Evolutionary conservation across 2,888 invertebrate species (phyloP).

Genomic region (Apocheima hispidaria): DNA sequence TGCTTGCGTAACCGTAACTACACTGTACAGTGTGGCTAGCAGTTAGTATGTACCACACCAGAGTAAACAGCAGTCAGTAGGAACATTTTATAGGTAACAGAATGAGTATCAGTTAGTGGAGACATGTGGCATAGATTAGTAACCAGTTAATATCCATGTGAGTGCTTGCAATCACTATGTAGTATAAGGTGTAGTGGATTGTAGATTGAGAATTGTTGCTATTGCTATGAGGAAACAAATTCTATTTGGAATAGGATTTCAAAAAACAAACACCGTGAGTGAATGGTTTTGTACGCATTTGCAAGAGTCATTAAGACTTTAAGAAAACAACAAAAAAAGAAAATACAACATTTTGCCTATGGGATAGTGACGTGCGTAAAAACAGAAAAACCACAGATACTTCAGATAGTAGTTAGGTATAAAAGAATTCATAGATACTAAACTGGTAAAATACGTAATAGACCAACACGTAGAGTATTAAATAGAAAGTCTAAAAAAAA

Average conservation of each 20-base stretch:
- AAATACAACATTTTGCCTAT: background rate
- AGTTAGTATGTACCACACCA: background rate
- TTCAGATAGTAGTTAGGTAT: background rate
- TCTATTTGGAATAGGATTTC: no score
- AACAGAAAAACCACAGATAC: background rate
- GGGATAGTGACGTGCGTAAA: background rate
- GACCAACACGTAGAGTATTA: slow-evolving; percentile 67
- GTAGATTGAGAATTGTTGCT: slow-evolving; percentile 30
- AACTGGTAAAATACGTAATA: slow-evolving; percentile 57
- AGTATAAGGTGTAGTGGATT: slow-evolving; percentile 37
- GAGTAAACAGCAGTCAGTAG: slow-evolving; percentile 3
- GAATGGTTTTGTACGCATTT: no score
- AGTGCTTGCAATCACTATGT: slow-evolving; percentile 21
- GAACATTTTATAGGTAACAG: background rate
- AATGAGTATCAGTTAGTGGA: slow-evolving; percentile 10
- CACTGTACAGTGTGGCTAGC: slow-evolving; percentile 7
- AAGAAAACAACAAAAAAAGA: no score
- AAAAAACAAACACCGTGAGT: no score
- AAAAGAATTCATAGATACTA: background rate
- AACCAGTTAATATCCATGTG: background rate
- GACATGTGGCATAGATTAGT: slow-evolving; percentile 1
- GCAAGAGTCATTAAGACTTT: no score
- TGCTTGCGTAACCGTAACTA: slow-evolving; percentile 42
- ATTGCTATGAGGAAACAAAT: slow-evolving; percentile 28
- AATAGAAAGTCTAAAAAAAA: slow-evolving; percentile 79